phyloP scores from a whole-genome alignment of 2,113 vertebrate species.

The Phasianus colchicus region DNA sequence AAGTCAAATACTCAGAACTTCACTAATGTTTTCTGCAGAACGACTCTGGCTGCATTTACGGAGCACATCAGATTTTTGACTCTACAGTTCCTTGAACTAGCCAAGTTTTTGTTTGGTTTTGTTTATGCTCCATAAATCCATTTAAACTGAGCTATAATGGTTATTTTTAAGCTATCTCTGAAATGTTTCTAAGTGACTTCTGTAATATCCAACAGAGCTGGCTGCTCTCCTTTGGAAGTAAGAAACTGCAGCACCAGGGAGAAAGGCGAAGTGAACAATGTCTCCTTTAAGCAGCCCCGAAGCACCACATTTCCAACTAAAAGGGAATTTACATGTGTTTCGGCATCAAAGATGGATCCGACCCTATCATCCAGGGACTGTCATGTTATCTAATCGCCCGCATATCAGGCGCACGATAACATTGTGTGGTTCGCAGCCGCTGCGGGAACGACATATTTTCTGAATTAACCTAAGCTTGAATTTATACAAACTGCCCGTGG shows the following conservation, averaged over 20 bases:
- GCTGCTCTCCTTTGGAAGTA: constrained; percentile 34
- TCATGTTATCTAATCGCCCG: constrained; percentile 52
- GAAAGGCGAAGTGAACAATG: constrained; percentile 37
- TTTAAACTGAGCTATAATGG: constrained; percentile 10
- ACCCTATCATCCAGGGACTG: constrained; percentile 52
- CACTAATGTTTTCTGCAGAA: neutral
- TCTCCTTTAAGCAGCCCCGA: constrained; percentile 44
- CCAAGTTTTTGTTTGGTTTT: constrained; percentile 15
- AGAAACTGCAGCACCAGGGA: constrained; percentile 14
- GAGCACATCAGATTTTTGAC: neutral
- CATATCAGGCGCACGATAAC: constrained; percentile 58
- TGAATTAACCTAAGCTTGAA: constrained; percentile 34
- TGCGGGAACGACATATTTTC: constrained; percentile 53
- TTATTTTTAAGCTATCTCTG: constrained; percentile 39
- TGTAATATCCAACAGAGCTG: constrained; percentile 30
- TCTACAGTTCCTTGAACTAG: neutral
- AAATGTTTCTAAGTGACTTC: constrained; percentile 23
- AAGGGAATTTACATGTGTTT: constrained; percentile 62
- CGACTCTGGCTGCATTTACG: neutral
- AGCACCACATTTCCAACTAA: constrained; percentile 47
- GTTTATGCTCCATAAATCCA: constrained; percentile 18
- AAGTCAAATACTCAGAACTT: neutral
- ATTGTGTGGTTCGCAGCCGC: constrained; percentile 50
- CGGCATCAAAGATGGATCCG: constrained; percentile 49
- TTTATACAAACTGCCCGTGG: constrained; percentile 52